Conservation (phyloP, 2,797 vertebrate species). For the Pantherophis alleghaniensis region DNA sequence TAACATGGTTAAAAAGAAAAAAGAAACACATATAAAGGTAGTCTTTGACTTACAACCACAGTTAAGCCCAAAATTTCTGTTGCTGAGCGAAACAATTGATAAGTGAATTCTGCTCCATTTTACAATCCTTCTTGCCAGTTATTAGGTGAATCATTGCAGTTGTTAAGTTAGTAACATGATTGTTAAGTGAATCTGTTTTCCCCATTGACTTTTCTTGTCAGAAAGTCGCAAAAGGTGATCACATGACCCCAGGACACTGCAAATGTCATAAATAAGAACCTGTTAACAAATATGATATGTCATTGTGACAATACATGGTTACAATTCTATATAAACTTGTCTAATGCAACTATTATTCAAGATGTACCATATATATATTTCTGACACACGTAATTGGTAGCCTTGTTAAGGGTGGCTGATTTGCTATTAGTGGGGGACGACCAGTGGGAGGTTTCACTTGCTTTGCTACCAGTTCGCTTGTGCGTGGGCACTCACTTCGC, state of each 20-base stretch:
- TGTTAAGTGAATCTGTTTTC: background rate
- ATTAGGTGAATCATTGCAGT: background rate
- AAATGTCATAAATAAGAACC: background rate
- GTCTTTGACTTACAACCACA: background rate
- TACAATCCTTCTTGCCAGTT: background rate
- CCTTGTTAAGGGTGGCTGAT: background rate
- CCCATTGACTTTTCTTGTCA: background rate
- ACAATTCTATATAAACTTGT: too few relatives aligned
- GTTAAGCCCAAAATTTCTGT: background rate
- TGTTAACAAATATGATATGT: background rate
- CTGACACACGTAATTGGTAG: background rate
- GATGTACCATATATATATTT: too few relatives aligned
- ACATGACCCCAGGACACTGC: background rate
- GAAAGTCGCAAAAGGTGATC: background rate
- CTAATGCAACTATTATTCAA: too few relatives aligned
- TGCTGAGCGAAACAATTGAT: background rate
- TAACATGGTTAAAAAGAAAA: background rate
- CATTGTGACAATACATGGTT: too few relatives aligned
- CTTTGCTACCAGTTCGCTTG: too few relatives aligned
- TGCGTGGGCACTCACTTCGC: too few relatives aligned
- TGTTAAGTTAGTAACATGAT: background rate
- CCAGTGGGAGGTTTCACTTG: background rate
- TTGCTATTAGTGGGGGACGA: background rate
- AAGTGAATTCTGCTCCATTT: background rate
- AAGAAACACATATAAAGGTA: background rate